phyloP scores from a whole-genome alignment of 1,140 invertebrate genomes.

The Drosophila kikkawai region DNA sequence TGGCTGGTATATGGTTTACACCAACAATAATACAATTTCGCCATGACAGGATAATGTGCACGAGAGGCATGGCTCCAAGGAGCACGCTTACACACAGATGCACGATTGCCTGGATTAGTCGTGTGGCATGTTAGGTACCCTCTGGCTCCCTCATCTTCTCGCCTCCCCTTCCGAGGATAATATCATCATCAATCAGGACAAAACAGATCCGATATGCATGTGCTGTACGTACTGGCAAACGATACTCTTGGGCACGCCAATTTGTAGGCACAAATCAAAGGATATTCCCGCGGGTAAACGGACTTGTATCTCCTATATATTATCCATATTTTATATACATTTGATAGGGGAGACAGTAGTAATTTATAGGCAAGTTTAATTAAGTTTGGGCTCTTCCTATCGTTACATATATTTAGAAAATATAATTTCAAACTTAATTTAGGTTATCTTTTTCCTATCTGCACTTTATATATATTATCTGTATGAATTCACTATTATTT shows the following conservation, averaged over 20 bases:
- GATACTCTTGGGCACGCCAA: slow-evolving; percentile 55
- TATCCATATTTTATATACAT: slow-evolving; percentile 38
- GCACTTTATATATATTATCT: not conserved
- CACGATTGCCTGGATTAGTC: slow-evolving; percentile 40
- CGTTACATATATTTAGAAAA: no score
- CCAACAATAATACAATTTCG: slow-evolving; percentile 74
- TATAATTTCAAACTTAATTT: not conserved
- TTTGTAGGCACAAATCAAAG: slow-evolving; percentile 57
- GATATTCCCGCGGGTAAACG: slow-evolving; percentile 4
- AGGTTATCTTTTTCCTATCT: not conserved
- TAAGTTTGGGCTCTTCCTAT: not conserved
- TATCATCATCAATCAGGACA: slow-evolving; percentile 76
- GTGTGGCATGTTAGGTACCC: slow-evolving; percentile 32
- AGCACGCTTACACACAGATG: slow-evolving; percentile 22
- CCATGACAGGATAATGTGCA: slow-evolving; percentile 66
- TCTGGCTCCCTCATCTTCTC: not conserved
- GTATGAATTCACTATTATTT: slow-evolving; percentile 3
- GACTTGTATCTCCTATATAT: slow-evolving; percentile 22
- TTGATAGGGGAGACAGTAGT: slow-evolving; percentile 9
- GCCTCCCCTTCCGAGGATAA: slow-evolving; percentile 3
- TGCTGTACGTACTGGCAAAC: slow-evolving; percentile 52
- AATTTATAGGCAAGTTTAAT: slow-evolving; percentile 5
- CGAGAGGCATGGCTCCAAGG: slow-evolving; percentile 46
- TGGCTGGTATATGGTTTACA: slow-evolving; percentile 26
- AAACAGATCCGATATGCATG: slow-evolving; percentile 76